Evolutionary conservation across 1,140 invertebrate genomes (phyloP), one percentile per base, ranked within the genome.

Genomic region (Dufourea novaeangliae): DNA sequence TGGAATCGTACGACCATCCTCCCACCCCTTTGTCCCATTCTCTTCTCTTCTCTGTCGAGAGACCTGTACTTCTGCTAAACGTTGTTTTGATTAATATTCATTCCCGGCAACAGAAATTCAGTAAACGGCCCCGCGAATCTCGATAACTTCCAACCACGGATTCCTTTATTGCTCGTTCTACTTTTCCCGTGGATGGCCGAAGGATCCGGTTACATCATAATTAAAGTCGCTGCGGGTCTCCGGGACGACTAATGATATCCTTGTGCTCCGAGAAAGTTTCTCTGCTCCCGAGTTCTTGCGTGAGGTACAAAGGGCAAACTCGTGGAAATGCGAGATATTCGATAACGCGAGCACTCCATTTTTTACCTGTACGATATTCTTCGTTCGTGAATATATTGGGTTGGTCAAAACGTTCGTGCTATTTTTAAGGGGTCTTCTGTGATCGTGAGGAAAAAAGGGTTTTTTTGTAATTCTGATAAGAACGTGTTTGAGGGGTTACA

Each of bases 1-100:
- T 5, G 10, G 14, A 32, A 22, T 27, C 1, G 6, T 37, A 34
- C 34, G 14, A 62, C 10, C 17, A 27, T 11, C 22, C 8, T 20
- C 7, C 32, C 41, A n/a, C n/a, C 32, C 17, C 4, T 37, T 17
- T 46, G n/a, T 41, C 22, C 2, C 34, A 8, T 39, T 14, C 41
- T 46, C 4, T n/a, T 2, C n/a, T 10, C 11, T 22, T 25, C n/a
- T 14, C 7, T 14, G 12, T n/a, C 6, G 6, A n/a, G 59, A n/a
- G 34, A 62, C 32, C 34, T 3, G 52, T 29, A 17, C 46, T 22
- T 46, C 46, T 20, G 37, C n/a, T 50, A 59, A 69, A 59, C 41
- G 73, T 76, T 76, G 54, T 61, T 76, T 46, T 25, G 64, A 69
- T 76, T 69, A 76, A 76, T 76, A 76, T 76, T 76, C 73, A 76